Base-by-base conservation (phyloP, 2,888 invertebrate species). In the Phengaris arion region DNA sequence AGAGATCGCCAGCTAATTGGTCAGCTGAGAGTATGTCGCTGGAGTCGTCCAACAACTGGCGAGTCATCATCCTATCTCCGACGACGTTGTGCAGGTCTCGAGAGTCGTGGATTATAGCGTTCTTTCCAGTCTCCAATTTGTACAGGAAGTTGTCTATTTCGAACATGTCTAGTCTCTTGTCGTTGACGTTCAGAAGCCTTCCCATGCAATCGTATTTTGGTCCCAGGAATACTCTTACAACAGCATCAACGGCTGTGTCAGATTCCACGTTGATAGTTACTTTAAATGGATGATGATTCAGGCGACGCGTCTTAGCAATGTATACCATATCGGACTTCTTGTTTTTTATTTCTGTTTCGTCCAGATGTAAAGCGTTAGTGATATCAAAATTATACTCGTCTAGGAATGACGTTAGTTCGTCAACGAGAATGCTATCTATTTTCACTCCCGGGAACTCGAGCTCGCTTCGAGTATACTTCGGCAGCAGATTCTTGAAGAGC, bases 121-220 rank as follows among this genome's bases (percentile, higher is more conserved):
- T 97, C 83, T 94, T 88, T 22, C 97, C 97, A 68, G 94, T 91
- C 45, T 93, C 93, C 80, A 97, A 90, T 79, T 95, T 94, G 86
- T 94, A 94, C 70, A 93, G 77, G 93, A 96, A 96, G 81, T 88
- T 89, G 82, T 93, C 93, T 73, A 93, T 88, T 79, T 93, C 93
- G 52, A 93, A 82, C 92, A 93, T 92, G 79, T 91, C 90, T 64
- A 82, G 77, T 73, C 93, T 89, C 77, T 88, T 90, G 85, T 91
- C 91, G 82, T 92, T 89, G 78, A 91, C 85, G 81, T 92, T 91
- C 74, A 95, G 86, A 51, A 94, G 88, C 75, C 94, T 94, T 77
- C 95, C 95, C 82, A 94, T 91, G 85, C 95, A 94, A 87, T 96
- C 95, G 88, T 93, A 95, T 87, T 96, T 96, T 57, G 96, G 96